Evolutionary conservation across 1,140 invertebrate species (phyloP).

Genomic region (Drosophila setifemur): DNA sequence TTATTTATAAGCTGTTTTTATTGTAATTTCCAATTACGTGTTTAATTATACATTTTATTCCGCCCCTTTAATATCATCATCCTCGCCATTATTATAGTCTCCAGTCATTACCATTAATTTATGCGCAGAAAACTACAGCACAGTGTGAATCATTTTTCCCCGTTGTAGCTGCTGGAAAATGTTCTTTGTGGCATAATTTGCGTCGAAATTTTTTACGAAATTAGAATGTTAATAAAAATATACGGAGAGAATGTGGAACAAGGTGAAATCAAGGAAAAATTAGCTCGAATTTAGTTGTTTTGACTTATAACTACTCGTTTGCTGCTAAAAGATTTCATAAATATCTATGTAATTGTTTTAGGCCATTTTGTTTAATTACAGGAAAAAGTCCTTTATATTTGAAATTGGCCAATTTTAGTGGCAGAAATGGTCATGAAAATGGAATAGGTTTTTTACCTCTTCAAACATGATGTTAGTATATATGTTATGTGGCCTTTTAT

Average conservation of each 20-base stretch:
- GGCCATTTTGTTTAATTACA: background rate
- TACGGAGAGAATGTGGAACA: background rate
- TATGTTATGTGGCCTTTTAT: too few species aligned
- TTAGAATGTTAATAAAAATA: constrained; percentile 37
- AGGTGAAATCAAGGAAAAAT: constrained; percentile 10
- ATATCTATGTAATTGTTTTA: constrained; percentile 15
- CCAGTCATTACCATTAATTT: constrained; percentile 53
- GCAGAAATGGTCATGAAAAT: too few species aligned
- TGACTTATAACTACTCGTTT: constrained; percentile 18
- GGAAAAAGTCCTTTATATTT: constrained; percentile 15
- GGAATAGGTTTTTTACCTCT: too few species aligned
- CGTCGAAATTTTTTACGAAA: constrained; percentile 29
- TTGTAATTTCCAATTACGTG: constrained; percentile 18
- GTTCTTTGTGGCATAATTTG: constrained; percentile 42
- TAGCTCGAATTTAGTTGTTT: constrained; percentile 38
- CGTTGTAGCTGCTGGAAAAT: constrained; percentile 39
- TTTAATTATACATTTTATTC: constrained; percentile 31
- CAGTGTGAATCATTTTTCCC: constrained; percentile 58
- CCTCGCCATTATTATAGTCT: background rate
- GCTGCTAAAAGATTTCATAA: constrained; percentile 14
- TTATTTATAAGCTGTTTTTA: too few species aligned
- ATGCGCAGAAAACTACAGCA: constrained; percentile 62
- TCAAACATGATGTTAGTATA: too few species aligned
- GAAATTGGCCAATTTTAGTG: background rate
- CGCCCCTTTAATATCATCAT: constrained; percentile 1